Evolutionary conservation across 1,140 invertebrate species (phyloP).

Genomic region (Protaetia brevitarsis): DNA sequence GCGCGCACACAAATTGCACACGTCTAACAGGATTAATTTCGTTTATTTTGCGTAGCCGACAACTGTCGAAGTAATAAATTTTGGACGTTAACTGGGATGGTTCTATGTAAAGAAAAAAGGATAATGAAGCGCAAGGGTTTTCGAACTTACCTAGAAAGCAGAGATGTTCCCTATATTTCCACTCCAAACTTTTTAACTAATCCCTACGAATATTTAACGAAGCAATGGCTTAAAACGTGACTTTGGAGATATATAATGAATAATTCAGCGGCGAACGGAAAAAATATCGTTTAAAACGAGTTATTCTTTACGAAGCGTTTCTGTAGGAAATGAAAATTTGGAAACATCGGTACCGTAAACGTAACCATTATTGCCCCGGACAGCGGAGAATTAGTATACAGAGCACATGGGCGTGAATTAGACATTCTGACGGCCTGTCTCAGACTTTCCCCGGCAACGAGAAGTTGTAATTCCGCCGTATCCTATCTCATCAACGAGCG

Average conservation of each 20-base stretch:
- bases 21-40: constrained; percentile 10
- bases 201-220: constrained; percentile 2
- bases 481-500: neutral
- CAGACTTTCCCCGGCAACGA: neutral
- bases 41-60: constrained; percentile 7
- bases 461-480: constrained; percentile 3
- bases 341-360: neutral
- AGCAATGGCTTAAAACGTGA: neutral
- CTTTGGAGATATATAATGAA: neutral
- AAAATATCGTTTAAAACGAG: neutral
- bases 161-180: neutral
- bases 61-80: constrained; percentile 2
- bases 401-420: neutral
- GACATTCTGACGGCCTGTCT: constrained; percentile 6
- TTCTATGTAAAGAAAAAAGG: neutral
- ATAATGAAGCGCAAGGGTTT: neutral
- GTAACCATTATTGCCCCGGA: neutral
- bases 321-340: neutral
- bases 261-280: neutral
- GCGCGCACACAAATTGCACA: constrained; percentile 5
- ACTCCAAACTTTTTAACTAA: neutral
- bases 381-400: neutral
- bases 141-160: neutral
- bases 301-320: neutral
- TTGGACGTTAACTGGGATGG: neutral